Base-by-base conservation (phyloP, 1,140 invertebrate genomes). In the Pissodes strobi region DNA sequence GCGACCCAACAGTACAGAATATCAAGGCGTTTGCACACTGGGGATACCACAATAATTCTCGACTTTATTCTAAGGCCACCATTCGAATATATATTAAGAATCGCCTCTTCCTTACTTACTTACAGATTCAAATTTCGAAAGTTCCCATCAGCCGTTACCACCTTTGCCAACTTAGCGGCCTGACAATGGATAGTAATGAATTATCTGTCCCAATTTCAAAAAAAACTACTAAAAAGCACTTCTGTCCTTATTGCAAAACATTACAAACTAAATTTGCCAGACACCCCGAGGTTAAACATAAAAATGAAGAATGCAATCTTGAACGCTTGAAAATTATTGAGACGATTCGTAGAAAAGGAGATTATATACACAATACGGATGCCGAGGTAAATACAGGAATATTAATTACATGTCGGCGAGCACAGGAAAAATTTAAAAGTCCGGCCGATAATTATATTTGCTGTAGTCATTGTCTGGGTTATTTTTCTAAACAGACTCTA, bases 211-310 rank as follows among this genome's bases (percentile, higher is more conserved):
- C 41, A 45, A 18, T 22, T 45, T 45, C 48, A 51, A 34, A 51
- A n/a, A 51, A 23, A 51, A 18, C 8, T 34, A 25, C 22, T 4
- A 51, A 51, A 51, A 34, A 25, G n/a, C 27, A 27, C 27, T 51
- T n/a, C n/a, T 51, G 48, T 51, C 48, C 48, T 25, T 51, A 51
- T 34, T 51, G 48, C 22, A 51, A 51, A 51, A 23, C 21, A 25
- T 51, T 51, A 17, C 48, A 51, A 51, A 51, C 48, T 27, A 51
- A 51, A 13, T 30, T 51, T 51, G 48, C 48, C 12, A 25, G 48
- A 27, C 48, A 51, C 27, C 48, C 25, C 15, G 48, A 27, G 22
- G 12, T 27, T 4, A 51, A 51, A 51, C 21, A 8, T 45, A 45
- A 45, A 18, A 45, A 45, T 45, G 41, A 45, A 45, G 41, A 45